Evolutionary conservation across 1,140 invertebrate species (phyloP), one percentile per base, ranked within the genome.

Genomic region (Ladona fulva): DNA sequence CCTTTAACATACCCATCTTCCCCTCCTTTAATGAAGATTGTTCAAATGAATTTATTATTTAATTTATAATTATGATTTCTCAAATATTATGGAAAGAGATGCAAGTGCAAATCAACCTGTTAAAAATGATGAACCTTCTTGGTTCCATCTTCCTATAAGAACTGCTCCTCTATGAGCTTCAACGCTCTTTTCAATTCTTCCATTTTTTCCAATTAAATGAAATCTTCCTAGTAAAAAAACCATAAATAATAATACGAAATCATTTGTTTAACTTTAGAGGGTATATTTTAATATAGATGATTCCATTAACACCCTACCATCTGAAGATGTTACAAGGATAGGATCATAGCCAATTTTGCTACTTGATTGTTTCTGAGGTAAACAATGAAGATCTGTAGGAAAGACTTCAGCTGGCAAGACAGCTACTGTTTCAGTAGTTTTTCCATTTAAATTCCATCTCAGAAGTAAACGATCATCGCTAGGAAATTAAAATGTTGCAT

Each of bases 1-100:
- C 99, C 92, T 87, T 99, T 98, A 0, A 99, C 90, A 52, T 91
- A 90, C 16, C 97, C 98, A 88, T 99, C 98, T 88, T 99, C 97
- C 0, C 97, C 97, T 82, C 92, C 96, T 95, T 78, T 79, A 81
- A 37, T 37, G 8, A 37, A 37, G 3, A 37, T 37, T 6, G 14
- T 66, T 22, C 52, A 19, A 66, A 66, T 11, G 14, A 77, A 59
- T 76, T 66, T 66, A 25, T 8, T 37, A 11, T 37, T 73, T 29
- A 74, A 66, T 73, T 75, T 16, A 22, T 73, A 25, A 80, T 74
- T 52, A 79, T 37, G 0, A 79, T 77, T 29, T 78, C 37, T 19
- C 3, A 77, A 66, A 25, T 66, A 77, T 10, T 25, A 1, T 10
- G 24, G 1, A 14, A 75, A 75, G 74, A 75, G 24, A 75, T 25